These are phyloP conservation scores for Laspeyria flexula DNA, from an alignment of 2,888 invertebrate genomes.

Conservation along the genomic window DNA sequence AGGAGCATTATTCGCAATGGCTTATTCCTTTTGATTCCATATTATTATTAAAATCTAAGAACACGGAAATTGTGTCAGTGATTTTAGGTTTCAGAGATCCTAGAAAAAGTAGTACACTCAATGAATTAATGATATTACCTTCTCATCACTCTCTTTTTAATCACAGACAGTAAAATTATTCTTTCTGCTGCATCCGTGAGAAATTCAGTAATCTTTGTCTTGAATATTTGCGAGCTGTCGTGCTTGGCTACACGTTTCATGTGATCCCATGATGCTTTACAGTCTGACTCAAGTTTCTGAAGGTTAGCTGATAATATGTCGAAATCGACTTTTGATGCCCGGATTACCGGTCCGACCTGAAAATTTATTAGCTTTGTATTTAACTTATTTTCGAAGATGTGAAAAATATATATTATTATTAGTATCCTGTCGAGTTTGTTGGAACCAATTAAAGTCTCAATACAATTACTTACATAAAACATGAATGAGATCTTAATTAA, in stretches of 20 bases:
- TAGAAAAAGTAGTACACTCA: neutral
- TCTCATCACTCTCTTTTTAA: constrained; percentile 96
- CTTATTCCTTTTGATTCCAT: neutral
- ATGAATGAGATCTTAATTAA: too few species aligned
- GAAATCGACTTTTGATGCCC: constrained; percentile 98
- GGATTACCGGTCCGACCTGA: constrained; percentile 94
- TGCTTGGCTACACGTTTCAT: constrained; percentile 97
- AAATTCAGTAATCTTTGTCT: constrained; percentile 98
- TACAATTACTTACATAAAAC: too few species aligned
- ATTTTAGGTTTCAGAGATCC: too few species aligned
- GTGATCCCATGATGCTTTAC: constrained; percentile 99
- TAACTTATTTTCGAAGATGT: too few species aligned
- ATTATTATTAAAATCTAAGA: too few species aligned
- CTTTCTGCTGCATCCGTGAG: constrained; percentile 98
- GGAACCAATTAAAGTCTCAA: too few species aligned
- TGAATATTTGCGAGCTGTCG: constrained; percentile 94
- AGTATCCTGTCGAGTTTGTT: too few species aligned
- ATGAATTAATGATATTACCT: constrained; percentile 81
- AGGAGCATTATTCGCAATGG: constrained; percentile 4
- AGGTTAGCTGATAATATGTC: constrained; percentile 95
- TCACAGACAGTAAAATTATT: constrained; percentile 96
- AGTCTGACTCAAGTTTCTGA: constrained; percentile 95
- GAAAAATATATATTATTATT: too few species aligned
- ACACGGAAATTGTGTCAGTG: too few species aligned
- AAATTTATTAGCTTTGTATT: constrained; percentile 40